phyloP scores from a whole-genome alignment of 2,888 invertebrate species.

The Cephus pulcher region DNA sequence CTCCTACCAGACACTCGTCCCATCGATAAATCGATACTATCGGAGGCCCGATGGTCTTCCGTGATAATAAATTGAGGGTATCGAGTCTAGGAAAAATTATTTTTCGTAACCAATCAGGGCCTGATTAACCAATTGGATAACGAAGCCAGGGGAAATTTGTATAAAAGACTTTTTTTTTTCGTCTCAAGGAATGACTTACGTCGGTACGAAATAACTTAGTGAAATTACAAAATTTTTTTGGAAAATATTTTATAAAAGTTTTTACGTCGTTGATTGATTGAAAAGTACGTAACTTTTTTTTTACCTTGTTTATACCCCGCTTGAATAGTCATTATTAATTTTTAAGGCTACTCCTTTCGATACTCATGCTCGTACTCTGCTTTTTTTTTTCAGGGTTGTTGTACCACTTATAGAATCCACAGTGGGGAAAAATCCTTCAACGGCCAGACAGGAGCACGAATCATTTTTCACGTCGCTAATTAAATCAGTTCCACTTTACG shows the following conservation, averaged over 20 bases:
- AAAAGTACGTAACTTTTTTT: too few relatives aligned
- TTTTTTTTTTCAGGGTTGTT: background rate
- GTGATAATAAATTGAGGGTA: background rate
- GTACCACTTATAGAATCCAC: background rate
- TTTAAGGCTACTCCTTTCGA: background rate
- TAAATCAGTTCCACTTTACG: slow-evolving; percentile 20
- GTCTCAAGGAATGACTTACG: too few relatives aligned
- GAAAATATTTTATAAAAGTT: too few relatives aligned
- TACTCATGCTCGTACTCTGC: background rate
- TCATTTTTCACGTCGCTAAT: slow-evolving; percentile 15
- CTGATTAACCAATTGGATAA: background rate
- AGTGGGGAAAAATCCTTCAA: background rate
- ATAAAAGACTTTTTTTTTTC: too few relatives aligned
- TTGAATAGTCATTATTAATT: too few relatives aligned
- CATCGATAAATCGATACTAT: background rate
- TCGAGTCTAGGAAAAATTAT: too few relatives aligned
- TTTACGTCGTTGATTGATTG: too few relatives aligned
- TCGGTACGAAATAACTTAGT: too few relatives aligned
- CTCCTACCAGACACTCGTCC: background rate
- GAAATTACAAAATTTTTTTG: too few relatives aligned
- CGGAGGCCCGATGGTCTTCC: background rate
- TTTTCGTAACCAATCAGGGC: background rate
- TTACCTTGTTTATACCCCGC: too few relatives aligned
- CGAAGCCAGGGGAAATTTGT: background rate
- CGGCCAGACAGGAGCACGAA: background rate